A percentile compares a stretch with the other conserved stretches of the same genome.
phyloP scores from a whole-genome alignment of 2,888 invertebrate genomes.

The Cephus rjabovi region DNA sequence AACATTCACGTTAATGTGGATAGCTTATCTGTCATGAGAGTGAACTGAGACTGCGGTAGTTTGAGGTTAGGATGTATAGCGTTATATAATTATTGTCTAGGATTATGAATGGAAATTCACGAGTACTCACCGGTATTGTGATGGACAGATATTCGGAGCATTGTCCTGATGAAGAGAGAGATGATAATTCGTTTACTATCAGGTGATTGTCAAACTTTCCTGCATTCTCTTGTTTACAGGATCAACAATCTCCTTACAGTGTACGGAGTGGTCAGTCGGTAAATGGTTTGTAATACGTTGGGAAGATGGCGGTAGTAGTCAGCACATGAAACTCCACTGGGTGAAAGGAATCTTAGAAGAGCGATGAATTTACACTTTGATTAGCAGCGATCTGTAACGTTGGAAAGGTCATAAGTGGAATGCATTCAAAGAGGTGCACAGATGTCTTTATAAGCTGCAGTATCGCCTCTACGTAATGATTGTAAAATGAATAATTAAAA shows the following conservation, averaged over 20 bases:
- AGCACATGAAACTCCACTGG: not conserved
- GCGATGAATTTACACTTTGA: not conserved
- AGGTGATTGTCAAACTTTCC: slow-evolving; percentile 43
- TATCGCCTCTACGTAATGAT: not conserved
- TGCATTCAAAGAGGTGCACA: not conserved
- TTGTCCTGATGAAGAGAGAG: not conserved
- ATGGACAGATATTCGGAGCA: not conserved
- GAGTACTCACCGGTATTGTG: not conserved
- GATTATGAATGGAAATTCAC: not conserved
- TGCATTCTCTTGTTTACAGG: slow-evolving; percentile 45
- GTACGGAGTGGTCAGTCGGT: not conserved
- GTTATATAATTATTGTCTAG: not conserved
- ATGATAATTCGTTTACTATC: not conserved
- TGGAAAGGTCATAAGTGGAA: not conserved
- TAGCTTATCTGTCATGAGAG: not conserved
- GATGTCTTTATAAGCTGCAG: not conserved
- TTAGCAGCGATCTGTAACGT: not conserved
- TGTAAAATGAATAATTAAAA: not conserved
- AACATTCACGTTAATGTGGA: too few species aligned
- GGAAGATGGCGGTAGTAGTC: not conserved
- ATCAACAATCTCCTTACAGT: not conserved
- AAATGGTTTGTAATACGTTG: not conserved
- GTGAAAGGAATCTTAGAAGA: not conserved
- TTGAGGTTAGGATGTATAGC: not conserved
- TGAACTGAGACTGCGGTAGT: not conserved